Evolutionary conservation across 2,888 invertebrate genomes (phyloP).

Genomic region (Meganola albula): DNA sequence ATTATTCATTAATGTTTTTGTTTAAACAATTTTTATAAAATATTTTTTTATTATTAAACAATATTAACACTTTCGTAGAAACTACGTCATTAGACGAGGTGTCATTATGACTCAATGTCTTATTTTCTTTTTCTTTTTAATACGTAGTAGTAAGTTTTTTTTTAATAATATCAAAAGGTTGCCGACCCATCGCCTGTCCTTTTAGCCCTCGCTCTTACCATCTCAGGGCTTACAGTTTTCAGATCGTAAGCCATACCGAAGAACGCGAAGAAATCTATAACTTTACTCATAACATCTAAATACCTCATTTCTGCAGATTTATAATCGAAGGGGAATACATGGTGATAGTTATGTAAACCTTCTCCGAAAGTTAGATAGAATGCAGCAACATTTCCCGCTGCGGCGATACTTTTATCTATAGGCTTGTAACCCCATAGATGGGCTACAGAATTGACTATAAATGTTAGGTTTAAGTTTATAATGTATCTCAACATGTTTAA

Average conservation of each 20-base stretch:
- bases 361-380: constrained; percentile 32
- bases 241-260: constrained; percentile 32
- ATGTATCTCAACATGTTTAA: constrained; percentile 16
- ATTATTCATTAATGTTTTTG: too few species aligned
- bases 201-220: constrained; percentile 7
- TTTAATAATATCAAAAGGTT: too few species aligned
- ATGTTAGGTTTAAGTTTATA: constrained; percentile 31
- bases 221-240: constrained; percentile 13
- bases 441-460: constrained; percentile 81
- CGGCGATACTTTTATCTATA: constrained; percentile 50
- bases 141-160: too few species aligned
- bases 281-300: constrained; percentile 23
- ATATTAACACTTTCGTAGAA: too few species aligned
- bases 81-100: too few species aligned
- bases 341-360: constrained; percentile 47
- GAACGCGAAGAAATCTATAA: constrained; percentile 30
- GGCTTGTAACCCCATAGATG: constrained; percentile 68
- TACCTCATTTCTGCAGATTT: constrained; percentile 36
- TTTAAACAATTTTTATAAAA: too few species aligned
- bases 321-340: constrained; percentile 43
- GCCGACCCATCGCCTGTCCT: constrained; percentile 25
- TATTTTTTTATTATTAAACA: too few species aligned
- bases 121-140: too few species aligned
- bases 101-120: too few species aligned
- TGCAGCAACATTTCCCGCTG: constrained; percentile 29